phyloP scores from a whole-genome alignment of 1,140 invertebrate genomes.

The Meloidogyne floridensis region DNA sequence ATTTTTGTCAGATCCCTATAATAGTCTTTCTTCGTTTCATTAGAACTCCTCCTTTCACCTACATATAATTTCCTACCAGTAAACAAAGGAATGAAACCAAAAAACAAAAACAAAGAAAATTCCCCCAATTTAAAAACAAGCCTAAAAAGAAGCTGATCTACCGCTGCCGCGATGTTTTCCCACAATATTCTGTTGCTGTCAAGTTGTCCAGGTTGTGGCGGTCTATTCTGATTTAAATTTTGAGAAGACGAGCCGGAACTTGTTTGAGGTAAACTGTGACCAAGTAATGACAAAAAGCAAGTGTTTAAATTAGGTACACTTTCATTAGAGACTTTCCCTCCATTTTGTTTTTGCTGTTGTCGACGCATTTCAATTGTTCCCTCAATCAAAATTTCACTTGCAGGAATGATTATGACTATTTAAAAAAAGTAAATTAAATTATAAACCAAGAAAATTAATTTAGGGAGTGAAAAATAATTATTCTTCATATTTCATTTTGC shows the following conservation, averaged over 20 bases:
- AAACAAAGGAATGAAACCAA: too few species aligned
- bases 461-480: too few species aligned
- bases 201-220: background rate
- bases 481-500: too few species aligned
- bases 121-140: slow-evolving; percentile 1
- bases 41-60: too few species aligned
- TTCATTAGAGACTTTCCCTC: background rate
- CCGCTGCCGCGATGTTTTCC: slow-evolving; percentile 5
- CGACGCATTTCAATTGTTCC: background rate
- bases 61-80: too few species aligned
- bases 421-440: background rate
- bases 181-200: background rate
- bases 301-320: background rate
- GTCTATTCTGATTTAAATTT: background rate
- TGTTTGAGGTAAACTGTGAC: background rate
- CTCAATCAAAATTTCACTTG: slow-evolving; percentile 5
- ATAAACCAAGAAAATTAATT: background rate
- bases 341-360: background rate
- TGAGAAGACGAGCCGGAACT: background rate
- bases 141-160: slow-evolving; percentile 4
- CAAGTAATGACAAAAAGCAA: background rate
- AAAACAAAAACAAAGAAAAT: background rate
- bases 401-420: background rate
- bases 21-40: too few species aligned
- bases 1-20: too few species aligned